A percentile compares a stretch with the other conserved stretches of the same genome.
phyloP scores from a whole-genome alignment of 2,888 invertebrate species.

The Hydrotaea diabolus region DNA sequence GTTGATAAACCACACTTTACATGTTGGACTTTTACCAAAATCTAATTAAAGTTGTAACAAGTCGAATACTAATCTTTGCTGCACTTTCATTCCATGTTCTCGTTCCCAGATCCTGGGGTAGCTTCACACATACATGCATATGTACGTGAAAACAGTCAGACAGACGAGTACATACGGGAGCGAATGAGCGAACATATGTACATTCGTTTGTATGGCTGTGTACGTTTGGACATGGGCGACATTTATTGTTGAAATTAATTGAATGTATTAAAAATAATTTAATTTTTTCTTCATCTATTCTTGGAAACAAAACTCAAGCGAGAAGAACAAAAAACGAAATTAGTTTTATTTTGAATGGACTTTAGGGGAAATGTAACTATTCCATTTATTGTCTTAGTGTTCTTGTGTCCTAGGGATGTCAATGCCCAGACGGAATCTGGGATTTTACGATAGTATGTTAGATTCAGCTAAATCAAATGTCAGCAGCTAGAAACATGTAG shows the following conservation, averaged over 20 bases:
- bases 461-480: too few species aligned
- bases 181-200: neutral
- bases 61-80: slow-evolving; percentile 56
- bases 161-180: neutral
- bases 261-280: slow-evolving; percentile 46
- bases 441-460: too few species aligned
- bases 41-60: slow-evolving; percentile 62
- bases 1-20: slow-evolving; percentile 60
- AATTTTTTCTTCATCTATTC: slow-evolving; percentile 20
- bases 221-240: neutral
- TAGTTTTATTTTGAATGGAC: neutral
- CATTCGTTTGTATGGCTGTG: neutral
- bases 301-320: slow-evolving; percentile 10
- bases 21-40: slow-evolving; percentile 60
- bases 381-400: neutral
- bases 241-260: slow-evolving; percentile 41
- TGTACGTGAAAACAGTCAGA: too few species aligned
- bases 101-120: neutral
- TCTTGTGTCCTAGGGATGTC: neutral
- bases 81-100: slow-evolving; percentile 20
- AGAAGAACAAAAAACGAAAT: neutral
- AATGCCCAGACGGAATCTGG: too few species aligned
- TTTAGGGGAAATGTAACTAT: neutral
- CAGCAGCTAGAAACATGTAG: too few species aligned
- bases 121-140: neutral